Percentiles rank a stretch among this genome's conserved stretches.
phyloP scores from a whole-genome alignment of 1,140 invertebrate species.

The Drosophila subobscura region DNA sequence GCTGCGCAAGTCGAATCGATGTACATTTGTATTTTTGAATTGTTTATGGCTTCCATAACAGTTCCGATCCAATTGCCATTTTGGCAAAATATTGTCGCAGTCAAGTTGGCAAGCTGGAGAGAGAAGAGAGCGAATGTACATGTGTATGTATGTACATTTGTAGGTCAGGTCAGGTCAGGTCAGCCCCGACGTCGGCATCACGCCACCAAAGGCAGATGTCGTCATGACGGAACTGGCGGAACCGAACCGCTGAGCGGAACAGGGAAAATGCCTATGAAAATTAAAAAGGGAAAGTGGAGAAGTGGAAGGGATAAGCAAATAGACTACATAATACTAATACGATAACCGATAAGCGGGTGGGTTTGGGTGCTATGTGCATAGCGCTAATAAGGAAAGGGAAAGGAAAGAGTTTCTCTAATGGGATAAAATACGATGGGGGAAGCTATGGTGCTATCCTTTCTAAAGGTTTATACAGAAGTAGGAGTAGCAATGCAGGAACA shows the following conservation, averaged over 20 bases:
- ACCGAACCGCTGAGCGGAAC: neutral
- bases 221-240: slow-evolving; percentile 40
- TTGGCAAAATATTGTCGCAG: slow-evolving; percentile 49
- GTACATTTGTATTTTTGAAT: slow-evolving; percentile 48
- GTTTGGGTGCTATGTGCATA: neutral
- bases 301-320: slow-evolving; percentile 36
- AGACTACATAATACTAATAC: slow-evolving; percentile 37
- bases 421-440: neutral
- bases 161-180: slow-evolving; percentile 62
- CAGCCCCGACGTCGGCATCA: slow-evolving; percentile 46
- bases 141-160: neutral
- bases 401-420: neutral
- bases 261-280: too few species aligned
- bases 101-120: neutral
- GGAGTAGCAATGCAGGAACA: too few species aligned
- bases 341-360: slow-evolving; percentile 8
- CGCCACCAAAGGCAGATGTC: slow-evolving; percentile 56
- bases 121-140: slow-evolving; percentile 43
- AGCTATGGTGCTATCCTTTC: too few species aligned
- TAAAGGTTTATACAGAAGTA: too few species aligned
- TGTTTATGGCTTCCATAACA: slow-evolving; percentile 55
- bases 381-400: neutral
- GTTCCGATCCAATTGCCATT: slow-evolving; percentile 30
- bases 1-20: slow-evolving; percentile 43
- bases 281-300: neutral